Evolutionary conservation across 2,797 vertebrate genomes (phyloP).

Genomic region (Vultur gryphus): DNA sequence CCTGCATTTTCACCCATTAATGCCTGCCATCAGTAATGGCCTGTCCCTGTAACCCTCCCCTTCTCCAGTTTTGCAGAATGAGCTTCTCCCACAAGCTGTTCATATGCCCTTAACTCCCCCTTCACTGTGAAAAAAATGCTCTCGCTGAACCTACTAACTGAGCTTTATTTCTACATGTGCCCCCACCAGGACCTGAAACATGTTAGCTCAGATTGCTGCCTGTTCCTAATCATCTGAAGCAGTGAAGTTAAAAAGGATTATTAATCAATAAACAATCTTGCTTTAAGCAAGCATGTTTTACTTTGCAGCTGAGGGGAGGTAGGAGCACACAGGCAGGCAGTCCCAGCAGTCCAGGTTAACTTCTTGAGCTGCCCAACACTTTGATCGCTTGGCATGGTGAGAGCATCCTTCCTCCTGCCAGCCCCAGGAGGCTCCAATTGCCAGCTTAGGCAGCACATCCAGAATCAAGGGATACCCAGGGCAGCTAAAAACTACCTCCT

Average conservation of each 20-base stretch:
- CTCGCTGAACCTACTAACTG: not conserved
- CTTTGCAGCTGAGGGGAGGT: not conserved
- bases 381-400: not conserved
- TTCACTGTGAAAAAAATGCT: not conserved
- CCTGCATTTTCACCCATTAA: not conserved
- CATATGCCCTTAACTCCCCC: not conserved
- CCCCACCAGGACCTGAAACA: not conserved
- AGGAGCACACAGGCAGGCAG: not conserved
- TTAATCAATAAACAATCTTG: slow-evolving; percentile 47
- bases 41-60: not conserved
- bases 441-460: not conserved
- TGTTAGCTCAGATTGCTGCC: not conserved
- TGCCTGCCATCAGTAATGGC: not conserved
- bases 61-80: not conserved
- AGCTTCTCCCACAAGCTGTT: not conserved
- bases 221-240: not conserved
- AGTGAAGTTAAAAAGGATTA: not conserved
- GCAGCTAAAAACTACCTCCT: not conserved
- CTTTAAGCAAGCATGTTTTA: not conserved
- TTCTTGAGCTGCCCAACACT: not conserved
- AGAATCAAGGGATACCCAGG: not conserved
- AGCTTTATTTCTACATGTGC: not conserved
- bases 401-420: not conserved
- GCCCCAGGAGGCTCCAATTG: not conserved
- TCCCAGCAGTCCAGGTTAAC: not conserved